Conservation (phyloP, 2,113 vertebrate genomes). For the Ahaetulla prasina region DNA sequence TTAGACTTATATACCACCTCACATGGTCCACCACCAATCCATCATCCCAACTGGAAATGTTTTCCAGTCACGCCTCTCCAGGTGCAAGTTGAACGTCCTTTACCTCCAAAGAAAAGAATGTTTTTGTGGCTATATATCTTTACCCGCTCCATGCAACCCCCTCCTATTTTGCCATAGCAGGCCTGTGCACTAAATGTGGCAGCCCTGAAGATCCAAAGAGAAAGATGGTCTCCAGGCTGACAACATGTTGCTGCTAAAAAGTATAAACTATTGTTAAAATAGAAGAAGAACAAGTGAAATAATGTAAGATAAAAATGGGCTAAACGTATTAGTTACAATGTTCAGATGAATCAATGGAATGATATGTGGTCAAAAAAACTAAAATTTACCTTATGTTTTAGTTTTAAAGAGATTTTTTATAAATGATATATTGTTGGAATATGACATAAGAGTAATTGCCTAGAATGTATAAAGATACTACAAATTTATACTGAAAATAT, state of each 20-base stretch:
- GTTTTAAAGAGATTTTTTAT: neutral
- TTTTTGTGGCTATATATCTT: too few relatives aligned
- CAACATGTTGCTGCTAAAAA: neutral
- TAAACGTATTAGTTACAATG: neutral
- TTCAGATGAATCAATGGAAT: neutral
- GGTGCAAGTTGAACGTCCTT: too few relatives aligned
- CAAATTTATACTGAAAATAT: neutral
- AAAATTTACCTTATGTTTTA: neutral
- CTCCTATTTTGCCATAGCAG: too few relatives aligned
- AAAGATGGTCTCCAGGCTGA: too few relatives aligned
- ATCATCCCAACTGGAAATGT: too few relatives aligned
- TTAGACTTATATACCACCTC: neutral
- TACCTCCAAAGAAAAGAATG: too few relatives aligned
- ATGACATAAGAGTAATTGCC: neutral
- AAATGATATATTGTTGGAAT: neutral
- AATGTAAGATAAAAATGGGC: neutral
- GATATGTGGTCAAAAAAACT: neutral
- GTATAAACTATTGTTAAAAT: neutral
- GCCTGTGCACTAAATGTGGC: too few relatives aligned
- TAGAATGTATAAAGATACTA: neutral
- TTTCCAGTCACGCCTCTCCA: too few relatives aligned
- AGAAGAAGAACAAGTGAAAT: neutral
- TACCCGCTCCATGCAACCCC: too few relatives aligned
- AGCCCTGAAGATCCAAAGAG: too few relatives aligned
- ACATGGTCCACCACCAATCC: neutral